Evolutionary conservation across 2,113 vertebrate genomes (phyloP).

Genomic region (Sapayoa aenigma): DNA sequence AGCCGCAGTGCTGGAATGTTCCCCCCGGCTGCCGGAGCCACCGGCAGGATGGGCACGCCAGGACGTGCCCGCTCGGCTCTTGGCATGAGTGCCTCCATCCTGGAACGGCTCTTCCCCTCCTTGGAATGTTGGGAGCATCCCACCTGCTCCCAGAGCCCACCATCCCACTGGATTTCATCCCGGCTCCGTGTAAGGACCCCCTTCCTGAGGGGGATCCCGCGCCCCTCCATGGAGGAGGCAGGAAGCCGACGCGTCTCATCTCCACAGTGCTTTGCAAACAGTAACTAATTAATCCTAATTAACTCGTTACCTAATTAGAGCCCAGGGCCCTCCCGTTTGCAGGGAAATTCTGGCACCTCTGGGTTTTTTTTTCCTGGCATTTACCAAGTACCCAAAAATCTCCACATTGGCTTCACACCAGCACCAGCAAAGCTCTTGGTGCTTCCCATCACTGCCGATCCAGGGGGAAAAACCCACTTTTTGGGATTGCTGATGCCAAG

Average conservation of each 20-base stretch:
- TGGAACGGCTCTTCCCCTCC: not conserved
- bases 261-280: conserved; percentile 56
- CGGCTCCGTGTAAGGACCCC: not conserved
- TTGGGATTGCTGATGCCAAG: not conserved
- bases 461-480: not conserved
- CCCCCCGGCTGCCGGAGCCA: not conserved
- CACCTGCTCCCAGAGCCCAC: not conserved
- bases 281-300: conserved; percentile 68
- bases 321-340: not conserved
- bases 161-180: not conserved
- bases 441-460: accelerated
- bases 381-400: not conserved
- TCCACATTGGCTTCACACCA: not conserved
- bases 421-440: not conserved
- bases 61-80: not conserved
- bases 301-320: conserved; percentile 61
- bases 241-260: not conserved
- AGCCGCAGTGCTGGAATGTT: not conserved
- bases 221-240: not conserved
- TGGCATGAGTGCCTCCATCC: not conserved
- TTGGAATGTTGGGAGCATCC: not conserved
- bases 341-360: not conserved
- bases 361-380: not conserved
- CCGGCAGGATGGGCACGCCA: not conserved
- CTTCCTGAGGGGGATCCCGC: not conserved